phyloP scores from a whole-genome alignment of 2,113 vertebrate species.

The Hystrix brachyura region DNA sequence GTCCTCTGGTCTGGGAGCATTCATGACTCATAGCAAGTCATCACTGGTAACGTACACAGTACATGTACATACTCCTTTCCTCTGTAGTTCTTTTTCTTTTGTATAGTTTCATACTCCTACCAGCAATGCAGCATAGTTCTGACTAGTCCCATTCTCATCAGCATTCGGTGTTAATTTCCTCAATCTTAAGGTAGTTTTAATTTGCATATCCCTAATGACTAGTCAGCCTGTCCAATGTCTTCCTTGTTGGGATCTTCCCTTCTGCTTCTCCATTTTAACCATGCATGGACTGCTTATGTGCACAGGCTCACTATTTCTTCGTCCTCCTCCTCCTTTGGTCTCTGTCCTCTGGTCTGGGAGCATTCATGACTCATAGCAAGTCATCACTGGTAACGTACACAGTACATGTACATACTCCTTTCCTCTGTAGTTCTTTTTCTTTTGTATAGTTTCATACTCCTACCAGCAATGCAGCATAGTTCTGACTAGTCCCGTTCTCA shows the following conservation, averaged over 20 bases:
- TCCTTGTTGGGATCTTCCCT: not conserved
- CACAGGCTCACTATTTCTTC: not conserved
- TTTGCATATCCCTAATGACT: not conserved
- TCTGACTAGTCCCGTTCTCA: not conserved
- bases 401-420: not conserved
- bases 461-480: not conserved
- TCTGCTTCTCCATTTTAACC: not conserved
- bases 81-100: not conserved
- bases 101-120: not conserved
- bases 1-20: not conserved
- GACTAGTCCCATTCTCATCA: not conserved
- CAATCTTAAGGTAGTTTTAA: not conserved
- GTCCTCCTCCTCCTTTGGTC: not conserved
- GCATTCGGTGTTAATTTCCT: not conserved
- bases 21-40: not conserved
- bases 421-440: not conserved
- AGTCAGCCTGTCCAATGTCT: not conserved
- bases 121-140: not conserved
- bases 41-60: not conserved
- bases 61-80: not conserved
- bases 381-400: too few species aligned
- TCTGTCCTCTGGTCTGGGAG: not conserved
- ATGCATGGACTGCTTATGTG: not conserved
- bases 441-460: not conserved
- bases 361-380: not conserved